Conservation (phyloP, 2,113 vertebrate genomes). For the Phalacrocorax pelagicus region DNA sequence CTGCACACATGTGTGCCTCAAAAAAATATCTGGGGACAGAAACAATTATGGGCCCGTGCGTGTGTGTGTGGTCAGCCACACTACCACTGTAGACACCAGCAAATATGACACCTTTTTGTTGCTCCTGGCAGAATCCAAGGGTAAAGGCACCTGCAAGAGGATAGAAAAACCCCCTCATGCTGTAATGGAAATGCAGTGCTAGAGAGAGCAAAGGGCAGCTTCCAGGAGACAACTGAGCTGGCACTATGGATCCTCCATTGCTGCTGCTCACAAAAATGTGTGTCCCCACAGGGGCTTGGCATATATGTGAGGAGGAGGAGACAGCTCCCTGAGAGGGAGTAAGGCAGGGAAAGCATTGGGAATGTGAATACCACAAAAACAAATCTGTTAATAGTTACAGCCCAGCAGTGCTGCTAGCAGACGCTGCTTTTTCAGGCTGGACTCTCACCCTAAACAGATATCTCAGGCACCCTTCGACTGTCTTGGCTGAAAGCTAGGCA, state of each 20-base stretch:
- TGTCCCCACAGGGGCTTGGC: rapidly evolving
- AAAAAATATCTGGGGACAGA: neutral
- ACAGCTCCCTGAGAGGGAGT: neutral
- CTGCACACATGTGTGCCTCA: rapidly evolving
- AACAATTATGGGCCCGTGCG: neutral
- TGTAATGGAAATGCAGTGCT: neutral
- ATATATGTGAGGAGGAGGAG: neutral
- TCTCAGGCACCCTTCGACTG: neutral
- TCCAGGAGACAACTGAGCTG: neutral
- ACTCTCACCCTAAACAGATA: neutral
- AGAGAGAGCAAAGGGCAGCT: neutral
- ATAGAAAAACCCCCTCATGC: neutral
- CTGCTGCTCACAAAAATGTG: neutral
- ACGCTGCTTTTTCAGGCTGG: neutral
- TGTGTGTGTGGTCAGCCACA: neutral
- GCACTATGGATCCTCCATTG: neutral
- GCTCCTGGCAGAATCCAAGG: neutral
- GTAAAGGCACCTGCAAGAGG: neutral
- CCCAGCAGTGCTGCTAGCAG: neutral
- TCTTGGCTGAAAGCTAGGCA: neutral
- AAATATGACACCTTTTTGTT: neutral
- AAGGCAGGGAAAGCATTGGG: neutral
- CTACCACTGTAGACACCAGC: neutral
- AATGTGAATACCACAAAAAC: neutral
- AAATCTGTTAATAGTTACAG: conserved; percentile 28